Evolutionary conservation across 1,140 invertebrate genomes (phyloP).

Genomic region (Drosophila insularis): DNA sequence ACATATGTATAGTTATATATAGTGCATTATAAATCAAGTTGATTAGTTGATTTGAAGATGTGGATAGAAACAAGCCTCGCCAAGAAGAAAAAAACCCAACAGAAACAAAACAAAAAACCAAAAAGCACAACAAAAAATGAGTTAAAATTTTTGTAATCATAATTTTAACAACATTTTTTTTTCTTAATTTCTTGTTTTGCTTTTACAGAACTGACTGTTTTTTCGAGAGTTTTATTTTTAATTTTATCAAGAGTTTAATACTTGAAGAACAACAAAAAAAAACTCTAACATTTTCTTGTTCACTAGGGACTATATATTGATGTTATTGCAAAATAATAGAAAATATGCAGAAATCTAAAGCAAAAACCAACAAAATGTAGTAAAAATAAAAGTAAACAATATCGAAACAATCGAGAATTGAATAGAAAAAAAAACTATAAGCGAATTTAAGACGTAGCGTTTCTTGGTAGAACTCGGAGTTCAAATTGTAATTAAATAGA

Average conservation of each 20-base stretch:
- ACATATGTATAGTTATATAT: not conserved
- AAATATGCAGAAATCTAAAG: conserved; percentile 45
- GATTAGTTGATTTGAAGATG: conserved; percentile 51
- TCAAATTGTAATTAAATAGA: conserved; percentile 34
- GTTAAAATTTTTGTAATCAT: conserved; percentile 61
- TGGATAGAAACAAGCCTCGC: conserved; percentile 20
- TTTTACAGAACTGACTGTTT: conserved; percentile 66
- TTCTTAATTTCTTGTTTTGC: not conserved
- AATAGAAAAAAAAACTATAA: conserved; percentile 46
- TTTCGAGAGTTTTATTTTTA: conserved; percentile 37
- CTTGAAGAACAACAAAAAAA: not conserved
- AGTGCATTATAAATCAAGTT: conserved; percentile 42
- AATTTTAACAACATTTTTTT: conserved; percentile 57
- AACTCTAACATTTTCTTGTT: conserved; percentile 42
- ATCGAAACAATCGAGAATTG: conserved; percentile 13
- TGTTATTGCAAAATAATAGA: conserved; percentile 77
- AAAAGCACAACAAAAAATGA: conserved; percentile 27
- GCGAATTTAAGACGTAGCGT: conserved; percentile 62
- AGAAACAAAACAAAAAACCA: not conserved
- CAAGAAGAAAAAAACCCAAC: not conserved
- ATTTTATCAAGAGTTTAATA: conserved; percentile 9
- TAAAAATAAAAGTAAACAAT: not conserved
- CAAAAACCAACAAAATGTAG: not conserved
- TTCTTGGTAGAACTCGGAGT: conserved; percentile 34
- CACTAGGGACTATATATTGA: conserved; percentile 58